These are phyloP conservation scores for Heliopora coerulea DNA, from an alignment of 92 coral and sea anemone genomes.

Conservation along the genomic window DNA sequence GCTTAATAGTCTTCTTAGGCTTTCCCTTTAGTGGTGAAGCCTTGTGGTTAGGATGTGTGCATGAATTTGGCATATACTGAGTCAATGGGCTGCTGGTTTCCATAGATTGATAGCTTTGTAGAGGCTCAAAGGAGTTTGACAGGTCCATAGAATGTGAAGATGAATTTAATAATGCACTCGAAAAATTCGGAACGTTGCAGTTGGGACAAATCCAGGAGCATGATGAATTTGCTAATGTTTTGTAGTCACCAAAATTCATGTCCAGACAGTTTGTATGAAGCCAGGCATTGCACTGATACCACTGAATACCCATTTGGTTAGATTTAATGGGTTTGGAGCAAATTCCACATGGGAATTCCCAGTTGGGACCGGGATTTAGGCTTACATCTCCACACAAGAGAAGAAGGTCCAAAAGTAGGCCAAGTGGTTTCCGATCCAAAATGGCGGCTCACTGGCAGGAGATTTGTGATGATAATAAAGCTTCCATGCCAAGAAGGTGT, in stretches of 20 bases:
- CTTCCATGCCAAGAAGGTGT: too few species aligned
- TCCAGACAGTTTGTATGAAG: conserved; percentile 11
- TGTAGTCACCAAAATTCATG: conserved; percentile 32
- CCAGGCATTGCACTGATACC: background rate
- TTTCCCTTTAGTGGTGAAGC: background rate
- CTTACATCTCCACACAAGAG: conserved; percentile 26
- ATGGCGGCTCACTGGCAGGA: too few species aligned
- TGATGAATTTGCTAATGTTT: conserved; percentile 36
- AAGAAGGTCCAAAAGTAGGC: too few species aligned
- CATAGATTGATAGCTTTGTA: too few species aligned
- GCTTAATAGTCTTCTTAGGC: background rate
- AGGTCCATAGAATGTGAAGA: too few species aligned
- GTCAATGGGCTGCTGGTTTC: too few species aligned
- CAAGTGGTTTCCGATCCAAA: too few species aligned
- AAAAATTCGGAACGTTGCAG: conserved; percentile 51
- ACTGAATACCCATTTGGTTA: background rate
- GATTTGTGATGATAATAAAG: too few species aligned
- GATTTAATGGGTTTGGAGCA: conserved; percentile 44
- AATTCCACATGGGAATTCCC: conserved; percentile 41
- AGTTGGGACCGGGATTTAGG: conserved; percentile 43
- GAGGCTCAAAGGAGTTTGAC: conserved; percentile 10
- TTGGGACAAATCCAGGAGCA: conserved; percentile 48
- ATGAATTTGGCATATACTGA: background rate
- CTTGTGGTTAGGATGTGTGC: background rate
- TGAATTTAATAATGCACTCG: conserved; percentile 26